Evolutionary conservation across 2,888 invertebrate species (phyloP), one percentile per base, ranked within the genome.

Genomic region (Noctua fimbriata): DNA sequence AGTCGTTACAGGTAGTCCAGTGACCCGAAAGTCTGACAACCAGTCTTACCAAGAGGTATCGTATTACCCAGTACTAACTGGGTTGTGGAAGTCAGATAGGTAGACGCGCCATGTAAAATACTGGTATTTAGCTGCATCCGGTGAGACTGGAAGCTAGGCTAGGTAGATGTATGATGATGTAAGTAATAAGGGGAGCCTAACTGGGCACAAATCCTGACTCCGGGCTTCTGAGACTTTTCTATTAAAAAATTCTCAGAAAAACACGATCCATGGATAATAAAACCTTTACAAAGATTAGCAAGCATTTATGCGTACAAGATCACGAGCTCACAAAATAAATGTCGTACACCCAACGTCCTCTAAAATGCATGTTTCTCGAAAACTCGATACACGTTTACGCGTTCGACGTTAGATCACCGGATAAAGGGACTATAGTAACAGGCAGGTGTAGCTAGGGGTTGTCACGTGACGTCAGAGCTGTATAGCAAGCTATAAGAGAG

Each of bases 391-490:
- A 49, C 1, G 67, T 63, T 71, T 49, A 69, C 72, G 16, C n/a
- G 16, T 63, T 74, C 24, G 18, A 41, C 69, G 55, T 65, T n/a
- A 41, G 32, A 81, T 81, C 47, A 58, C 24, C 14, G 12, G 44
- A 76, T 73, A 66, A 44, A 82, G 58, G 32, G 41, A 24, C 47
- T 18, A 32, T 4, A n/a, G n/a, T 5, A n/a, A 36, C n/a, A 32
- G 18, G 24, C 36, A 82, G 82, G 58, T 81, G 16, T 58, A 49
- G 24, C 65, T 32, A 5, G 21, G 69, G 47, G 71, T 69, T 81
- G 28, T 55, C 21, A 7, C 1, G 36, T 60, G 0, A 75, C 21
- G 21, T 3, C n/a, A 60, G n/a, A 14, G 55, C 28, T n/a, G 2
- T 55, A 36, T n/a, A 18, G 36, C 1, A 18, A 63, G 75, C 76